Percentiles rank a stretch among this genome's conserved stretches.
Evolutionary conservation across 2,888 invertebrate genomes (phyloP).

Genomic region (Erebia aethiops): DNA sequence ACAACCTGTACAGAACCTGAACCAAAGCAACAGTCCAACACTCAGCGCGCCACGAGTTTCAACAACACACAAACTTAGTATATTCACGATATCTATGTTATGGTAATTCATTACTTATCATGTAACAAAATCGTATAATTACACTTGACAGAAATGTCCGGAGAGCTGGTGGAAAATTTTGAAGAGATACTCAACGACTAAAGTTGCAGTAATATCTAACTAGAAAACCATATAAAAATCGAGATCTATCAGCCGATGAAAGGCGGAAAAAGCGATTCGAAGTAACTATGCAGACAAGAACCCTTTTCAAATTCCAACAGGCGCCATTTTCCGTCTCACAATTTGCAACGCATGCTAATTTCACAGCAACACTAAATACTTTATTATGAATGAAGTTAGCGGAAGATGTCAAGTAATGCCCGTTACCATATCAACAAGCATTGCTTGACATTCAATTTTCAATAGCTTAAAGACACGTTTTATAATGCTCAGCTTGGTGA

Average conservation of each 20-base stretch:
- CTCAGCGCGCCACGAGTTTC: slow-evolving; percentile 39
- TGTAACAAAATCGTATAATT: slow-evolving; percentile 59
- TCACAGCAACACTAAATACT: too few relatives aligned
- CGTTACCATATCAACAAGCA: too few relatives aligned
- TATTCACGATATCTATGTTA: slow-evolving; percentile 68
- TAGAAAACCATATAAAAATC: neutral
- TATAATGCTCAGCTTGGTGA: neutral
- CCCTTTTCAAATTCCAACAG: too few relatives aligned
- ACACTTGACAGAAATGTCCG: slow-evolving; percentile 54
- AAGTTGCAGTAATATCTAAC: neutral
- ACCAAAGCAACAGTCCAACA: slow-evolving; percentile 31
- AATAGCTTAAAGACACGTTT: too few relatives aligned
- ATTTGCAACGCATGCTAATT: too few relatives aligned
- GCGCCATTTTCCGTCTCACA: too few relatives aligned
- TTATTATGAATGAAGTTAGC: too few relatives aligned
- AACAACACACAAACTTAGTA: slow-evolving; percentile 68
- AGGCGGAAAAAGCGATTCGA: too few relatives aligned
- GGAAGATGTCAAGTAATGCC: too few relatives aligned
- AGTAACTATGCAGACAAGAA: too few relatives aligned
- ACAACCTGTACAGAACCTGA: slow-evolving; percentile 4
- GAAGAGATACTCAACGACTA: neutral
- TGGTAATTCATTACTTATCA: slow-evolving; percentile 67
- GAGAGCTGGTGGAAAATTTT: neutral
- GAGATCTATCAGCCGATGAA: too few relatives aligned
- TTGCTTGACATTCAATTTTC: too few relatives aligned